phyloP scores from a whole-genome alignment of 2,797 vertebrate species.

The Lophotriccus pileatus region DNA sequence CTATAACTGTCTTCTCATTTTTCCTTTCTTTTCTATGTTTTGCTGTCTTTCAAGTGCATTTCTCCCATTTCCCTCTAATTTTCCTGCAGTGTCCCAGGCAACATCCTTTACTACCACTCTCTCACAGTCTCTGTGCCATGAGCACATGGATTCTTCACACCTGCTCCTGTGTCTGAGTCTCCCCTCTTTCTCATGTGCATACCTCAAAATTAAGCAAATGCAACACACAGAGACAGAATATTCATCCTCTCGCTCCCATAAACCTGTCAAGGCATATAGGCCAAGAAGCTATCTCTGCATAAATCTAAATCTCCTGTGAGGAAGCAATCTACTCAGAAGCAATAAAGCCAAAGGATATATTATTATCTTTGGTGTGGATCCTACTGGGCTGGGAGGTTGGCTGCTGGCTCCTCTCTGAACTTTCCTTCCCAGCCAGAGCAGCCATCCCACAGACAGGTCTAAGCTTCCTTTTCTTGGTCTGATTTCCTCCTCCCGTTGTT shows the following conservation, averaged over 20 bases:
- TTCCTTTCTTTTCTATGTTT: not conserved
- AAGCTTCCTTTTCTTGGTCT: constrained; percentile 50
- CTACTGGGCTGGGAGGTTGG: constrained; percentile 55
- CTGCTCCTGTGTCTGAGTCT: not conserved
- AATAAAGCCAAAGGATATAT: constrained; percentile 61
- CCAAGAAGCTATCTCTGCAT: constrained; percentile 56
- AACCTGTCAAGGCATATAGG: constrained; percentile 59
- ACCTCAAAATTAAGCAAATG: constrained; percentile 57
- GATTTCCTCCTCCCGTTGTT: constrained; percentile 47
- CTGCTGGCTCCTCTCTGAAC: constrained; percentile 57
- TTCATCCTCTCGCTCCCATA: constrained; percentile 55
- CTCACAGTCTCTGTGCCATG: not conserved
- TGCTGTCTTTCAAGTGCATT: not conserved
- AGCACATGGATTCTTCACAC: not conserved
- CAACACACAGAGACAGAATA: constrained; percentile 16
- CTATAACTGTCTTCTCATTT: not conserved
- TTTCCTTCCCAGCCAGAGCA: constrained; percentile 55
- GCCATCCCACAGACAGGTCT: constrained; percentile 48
- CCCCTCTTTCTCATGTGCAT: constrained; percentile 29
- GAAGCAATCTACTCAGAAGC: constrained; percentile 63
- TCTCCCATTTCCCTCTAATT: not conserved
- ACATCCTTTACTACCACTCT: not conserved
- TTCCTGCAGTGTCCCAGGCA: not conserved
- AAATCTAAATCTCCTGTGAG: constrained; percentile 60
- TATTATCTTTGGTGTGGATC: constrained; percentile 68